Base-by-base conservation (phyloP, 2,888 invertebrate genomes). In the Parnassius orleans region DNA sequence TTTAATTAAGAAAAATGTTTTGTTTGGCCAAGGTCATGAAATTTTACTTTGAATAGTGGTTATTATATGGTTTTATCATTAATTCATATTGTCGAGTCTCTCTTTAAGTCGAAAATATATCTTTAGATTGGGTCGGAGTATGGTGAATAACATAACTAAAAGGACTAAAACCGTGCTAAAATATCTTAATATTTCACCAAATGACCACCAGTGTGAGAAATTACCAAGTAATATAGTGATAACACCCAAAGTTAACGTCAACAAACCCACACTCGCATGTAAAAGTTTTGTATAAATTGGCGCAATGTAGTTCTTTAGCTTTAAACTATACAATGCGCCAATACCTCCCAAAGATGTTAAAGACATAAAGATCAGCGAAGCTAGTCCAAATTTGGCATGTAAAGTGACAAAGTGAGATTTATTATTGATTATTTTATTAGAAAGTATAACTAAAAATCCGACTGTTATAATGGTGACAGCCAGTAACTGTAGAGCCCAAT, bases 71-170 rank as follows among this genome's bases (percentile, higher is more conserved):
- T 11, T 14, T 14, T 14, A 14, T 10, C n/a, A 53, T 78, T 80
- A 88, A 70, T 84, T 87, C 9, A 76, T 69, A 69, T 83, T 86
- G 60, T 86, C 85, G 66, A 92, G 71, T 69, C 90, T 81, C 73
- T 92, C 92, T 72, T 84, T 87, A 2, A 92, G 72, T 53, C 92
- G 82, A 67, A 90, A 89, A 72, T 89, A 92, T 63, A 92, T 81
- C 73, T 92, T 92, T 15, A 92, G 75, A 65, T 78, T 78, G 10
- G 92, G 92, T 53, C 91, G 78, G 65, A 91, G 67, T 65, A 89
- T 77, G 41, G 92, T 92, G 43, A 85, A 81, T 33, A 90, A 64
- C 81, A 86, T 81, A 44, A 90, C 74, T 14, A 80, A 66, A 41
- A 92, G 70, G 11, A 87, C 83, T 42, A 92, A 69, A 57, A 77